These are phyloP conservation scores for Cynopterus brachyotis DNA, from an alignment of 2,113 vertebrate species.

Conservation along the genomic window DNA sequence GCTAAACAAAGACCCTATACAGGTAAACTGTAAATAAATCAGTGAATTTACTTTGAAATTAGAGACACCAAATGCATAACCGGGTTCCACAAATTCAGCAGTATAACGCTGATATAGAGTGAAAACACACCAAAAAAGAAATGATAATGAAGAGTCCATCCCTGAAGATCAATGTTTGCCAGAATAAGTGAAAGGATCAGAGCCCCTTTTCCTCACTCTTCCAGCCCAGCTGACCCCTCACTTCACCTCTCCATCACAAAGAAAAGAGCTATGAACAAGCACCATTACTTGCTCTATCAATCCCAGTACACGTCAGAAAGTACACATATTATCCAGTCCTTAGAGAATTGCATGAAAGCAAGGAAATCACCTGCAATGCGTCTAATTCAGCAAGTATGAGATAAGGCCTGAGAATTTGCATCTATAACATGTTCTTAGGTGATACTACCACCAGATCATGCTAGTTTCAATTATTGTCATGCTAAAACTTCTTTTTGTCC, in stretches of 20 bases:
- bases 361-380: neutral
- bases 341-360: neutral
- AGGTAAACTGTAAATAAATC: neutral
- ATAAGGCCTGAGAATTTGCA: neutral
- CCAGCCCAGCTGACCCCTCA: neutral
- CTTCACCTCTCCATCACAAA: neutral
- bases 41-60: slow-evolving; percentile 6
- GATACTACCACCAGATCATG: neutral
- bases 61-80: neutral
- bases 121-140: neutral
- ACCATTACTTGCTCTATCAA: neutral
- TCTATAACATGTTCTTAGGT: neutral
- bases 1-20: neutral
- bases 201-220: neutral
- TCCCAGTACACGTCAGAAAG: neutral
- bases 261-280: neutral
- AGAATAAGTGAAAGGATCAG: neutral
- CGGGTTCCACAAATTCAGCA: neutral
- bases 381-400: neutral
- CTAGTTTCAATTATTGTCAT: slow-evolving; percentile 5
- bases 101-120: neutral
- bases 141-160: neutral
- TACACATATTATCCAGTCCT: neutral
- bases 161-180: neutral
- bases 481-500: neutral